Percentiles rank a stretch among this genome's conserved stretches.
These are phyloP conservation scores for Fragum fragum DNA, from an alignment of 2,888 invertebrate genomes.

Conservation along the genomic window DNA sequence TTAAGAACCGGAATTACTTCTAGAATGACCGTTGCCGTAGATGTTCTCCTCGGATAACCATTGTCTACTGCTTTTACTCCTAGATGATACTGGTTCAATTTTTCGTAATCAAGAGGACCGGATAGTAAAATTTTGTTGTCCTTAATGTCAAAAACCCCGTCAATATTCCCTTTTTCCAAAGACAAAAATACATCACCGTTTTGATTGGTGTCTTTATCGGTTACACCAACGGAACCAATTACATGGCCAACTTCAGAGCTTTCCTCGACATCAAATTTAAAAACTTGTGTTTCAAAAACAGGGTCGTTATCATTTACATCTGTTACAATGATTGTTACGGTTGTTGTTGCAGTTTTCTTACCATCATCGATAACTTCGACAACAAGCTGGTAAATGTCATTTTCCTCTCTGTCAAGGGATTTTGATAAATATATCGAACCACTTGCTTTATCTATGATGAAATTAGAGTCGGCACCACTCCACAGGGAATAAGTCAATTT, in stretches of 20 bases:
- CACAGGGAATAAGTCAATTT: slow-evolving; percentile 96
- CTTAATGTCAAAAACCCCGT: slow-evolving; percentile 61
- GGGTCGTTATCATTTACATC: slow-evolving; percentile 92
- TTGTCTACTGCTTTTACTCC: slow-evolving; percentile 66
- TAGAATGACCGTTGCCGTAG: slow-evolving; percentile 67
- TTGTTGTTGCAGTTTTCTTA: slow-evolving; percentile 90
- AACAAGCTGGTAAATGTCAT: slow-evolving; percentile 24
- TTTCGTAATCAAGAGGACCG: slow-evolving; percentile 66
- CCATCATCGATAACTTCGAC: slow-evolving; percentile 29
- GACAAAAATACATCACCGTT: slow-evolving; percentile 94
- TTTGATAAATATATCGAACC: slow-evolving; percentile 95
- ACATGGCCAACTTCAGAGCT: slow-evolving; percentile 95
- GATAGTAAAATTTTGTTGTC: slow-evolving; percentile 51
- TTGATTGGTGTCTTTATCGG: slow-evolving; percentile 94
- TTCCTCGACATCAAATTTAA: slow-evolving; percentile 93
- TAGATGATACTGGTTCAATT: slow-evolving; percentile 66
- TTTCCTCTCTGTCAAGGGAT: slow-evolving; percentile 93
- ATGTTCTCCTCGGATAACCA: slow-evolving; percentile 59
- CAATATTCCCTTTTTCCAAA: slow-evolving; percentile 74
- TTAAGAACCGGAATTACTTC: slow-evolving; percentile 64
- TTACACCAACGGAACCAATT: slow-evolving; percentile 93
- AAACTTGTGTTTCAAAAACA: slow-evolving; percentile 92
- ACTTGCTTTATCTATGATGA: slow-evolving; percentile 94
- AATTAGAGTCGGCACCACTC: slow-evolving; percentile 93
- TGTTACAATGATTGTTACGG: slow-evolving; percentile 94